Base-by-base conservation (phyloP, 2,113 vertebrate genomes). In the Harpagus bidentatus region DNA sequence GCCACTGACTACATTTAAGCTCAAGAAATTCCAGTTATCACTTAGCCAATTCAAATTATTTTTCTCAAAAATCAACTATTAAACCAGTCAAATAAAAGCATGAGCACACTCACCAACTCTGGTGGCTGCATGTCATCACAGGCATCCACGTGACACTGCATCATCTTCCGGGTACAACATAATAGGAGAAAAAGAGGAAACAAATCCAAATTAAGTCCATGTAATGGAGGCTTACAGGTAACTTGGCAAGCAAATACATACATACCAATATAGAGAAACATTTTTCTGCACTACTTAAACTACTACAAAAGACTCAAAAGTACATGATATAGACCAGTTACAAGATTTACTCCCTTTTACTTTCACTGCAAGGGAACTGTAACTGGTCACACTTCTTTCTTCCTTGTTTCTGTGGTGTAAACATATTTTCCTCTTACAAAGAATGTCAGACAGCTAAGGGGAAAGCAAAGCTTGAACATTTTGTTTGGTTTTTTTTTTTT, bases 51-150 rank as follows among this genome's bases (percentile, higher is more conserved):
- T 29, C 29, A 74, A 76, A 40, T 47, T 3, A 71, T 85, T 91
- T 88, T 82, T 80, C 58, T 88, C 45, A 82, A 90, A 85, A 88
- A 66, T 71, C 62, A 88, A 85, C 58, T 77, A 73, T 58, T 72
- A 92, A 79, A 97, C n/a, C 93, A 58, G 38, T 52, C 69, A 79
- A 81, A 80, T 73, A 70, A 94, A 80, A 82, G 45, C 31, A 72
- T 34, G 20, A 92, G 56, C 48, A 50, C 50, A 90, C 92, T 92
- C 69, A 96, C 92, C 92, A 96, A 34, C 74, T 95, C 94, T 72
- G 94, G 94, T 77, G 94, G 86, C 26, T 95, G 91, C 71, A 95
- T 95, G 70, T 95, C 94, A 88, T 95, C 94, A 69, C 94, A 95
- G 72, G 94, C 88, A 73, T 93, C 93, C 70, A 95, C 94, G 7